Base-by-base conservation (phyloP, 1,140 invertebrate species). In the Uloborus diversus region DNA sequence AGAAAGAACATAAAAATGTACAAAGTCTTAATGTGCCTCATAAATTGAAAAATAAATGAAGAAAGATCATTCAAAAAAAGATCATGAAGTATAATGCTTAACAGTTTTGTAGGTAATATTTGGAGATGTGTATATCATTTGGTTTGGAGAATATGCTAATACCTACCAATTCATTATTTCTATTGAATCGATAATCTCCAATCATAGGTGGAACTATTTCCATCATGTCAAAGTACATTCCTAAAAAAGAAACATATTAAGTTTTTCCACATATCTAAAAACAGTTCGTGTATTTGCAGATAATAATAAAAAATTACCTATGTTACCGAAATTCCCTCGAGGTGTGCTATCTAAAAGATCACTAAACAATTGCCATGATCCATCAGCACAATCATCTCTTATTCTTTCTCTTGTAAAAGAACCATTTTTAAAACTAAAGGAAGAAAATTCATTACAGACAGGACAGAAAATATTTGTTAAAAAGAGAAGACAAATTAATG, bases 291-390 rank as follows among this genome's bases (percentile, higher is more conserved):
- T 4, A 53, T 9, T 17, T 7, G 7, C 13, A 53, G 49, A 53
- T 53, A 17, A 53, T 4, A 53, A 17, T 14, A 13, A 53, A 53
- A 7, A 23, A 23, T 56, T 68, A 79, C 75, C 95, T 86, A 98
- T 91, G 85, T 97, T 95, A 20, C 96, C 96, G 87, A 94, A 93
- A 86, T 98, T 98, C 35, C 96, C 96, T 79, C 93, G 89, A 0
- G 95, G 94, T 1, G 94, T 96, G 35, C 91, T 91, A 30, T 93
- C 90, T 23, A 99, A 86, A 57, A 96, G 84, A 84, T 94, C 90
- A 84, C 93, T 92, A 85, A 99, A 98, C 53, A 91, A 90, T 13
- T 93, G 90, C 97, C 97, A 99, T 30, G 90, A 92, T 4, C 73
- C 90, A 49, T 92, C 91, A 0, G 93, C 92, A 73, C 91, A 91